phyloP scores from a whole-genome alignment of 1,140 invertebrate species.

The Pseudachorutes palmiensis region DNA sequence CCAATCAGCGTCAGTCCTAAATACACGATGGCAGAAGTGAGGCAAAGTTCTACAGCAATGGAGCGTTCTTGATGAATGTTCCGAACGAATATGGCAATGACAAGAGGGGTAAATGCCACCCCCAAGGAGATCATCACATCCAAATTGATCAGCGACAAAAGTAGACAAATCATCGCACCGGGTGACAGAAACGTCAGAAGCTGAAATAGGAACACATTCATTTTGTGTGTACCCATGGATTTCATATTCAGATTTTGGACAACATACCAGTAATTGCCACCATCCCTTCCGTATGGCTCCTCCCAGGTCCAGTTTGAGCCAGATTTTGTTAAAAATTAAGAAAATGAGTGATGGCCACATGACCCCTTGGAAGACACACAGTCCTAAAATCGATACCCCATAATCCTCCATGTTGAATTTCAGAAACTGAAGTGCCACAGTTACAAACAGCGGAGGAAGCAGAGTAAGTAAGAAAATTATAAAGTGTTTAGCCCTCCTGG shows the following conservation, averaged over 20 bases:
- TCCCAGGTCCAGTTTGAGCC: background rate
- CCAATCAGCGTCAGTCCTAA: constrained; percentile 6
- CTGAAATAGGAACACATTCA: background rate
- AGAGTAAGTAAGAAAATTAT: background rate
- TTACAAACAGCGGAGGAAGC: background rate
- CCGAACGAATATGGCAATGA: background rate
- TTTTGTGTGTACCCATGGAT: background rate
- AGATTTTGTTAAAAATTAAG: constrained; percentile 1
- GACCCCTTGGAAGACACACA: background rate
- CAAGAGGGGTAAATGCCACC: background rate
- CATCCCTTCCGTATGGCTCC: background rate
- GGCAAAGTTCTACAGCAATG: background rate
- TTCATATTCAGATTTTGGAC: background rate
- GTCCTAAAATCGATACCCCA: background rate
- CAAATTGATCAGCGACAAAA: background rate
- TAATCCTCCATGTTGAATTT: background rate
- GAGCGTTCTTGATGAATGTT: background rate
- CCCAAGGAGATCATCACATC: background rate
- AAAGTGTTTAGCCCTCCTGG: background rate
- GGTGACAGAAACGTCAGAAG: background rate
- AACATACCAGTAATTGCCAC: background rate
- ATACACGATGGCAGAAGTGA: background rate
- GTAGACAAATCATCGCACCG: background rate
- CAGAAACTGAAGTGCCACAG: background rate
- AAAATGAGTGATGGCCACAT: background rate